phyloP scores from a whole-genome alignment of 2,888 invertebrate species.

The Drosophila diplacantha region DNA sequence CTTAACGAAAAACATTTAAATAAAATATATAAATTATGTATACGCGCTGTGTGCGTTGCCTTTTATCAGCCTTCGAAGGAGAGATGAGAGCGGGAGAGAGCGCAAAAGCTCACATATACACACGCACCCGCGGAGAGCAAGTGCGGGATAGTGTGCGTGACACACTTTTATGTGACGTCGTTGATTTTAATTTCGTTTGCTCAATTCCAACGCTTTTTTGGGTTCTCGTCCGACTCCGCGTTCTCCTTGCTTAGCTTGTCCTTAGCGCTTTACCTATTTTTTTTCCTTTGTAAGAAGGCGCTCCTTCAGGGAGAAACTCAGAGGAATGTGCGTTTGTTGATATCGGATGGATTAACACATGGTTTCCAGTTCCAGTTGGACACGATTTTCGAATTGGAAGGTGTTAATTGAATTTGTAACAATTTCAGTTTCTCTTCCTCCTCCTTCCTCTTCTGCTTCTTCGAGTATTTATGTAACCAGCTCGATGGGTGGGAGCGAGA shows the following conservation, averaged over 20 bases:
- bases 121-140: conserved; percentile 13
- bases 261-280: conserved; percentile 57
- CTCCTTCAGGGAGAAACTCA: conserved; percentile 29
- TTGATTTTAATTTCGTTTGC: conserved; percentile 64
- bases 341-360: conserved; percentile 44
- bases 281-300: not conserved
- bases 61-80: conserved; percentile 54
- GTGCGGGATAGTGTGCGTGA: conserved; percentile 45
- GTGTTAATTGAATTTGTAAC: conserved; percentile 63
- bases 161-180: conserved; percentile 76
- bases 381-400: conserved; percentile 32
- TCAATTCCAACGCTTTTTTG: conserved; percentile 43
- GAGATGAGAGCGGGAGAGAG: conserved; percentile 25
- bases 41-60: conserved; percentile 63
- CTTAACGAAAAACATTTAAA: conserved; percentile 57
- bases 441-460: conserved; percentile 11
- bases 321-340: conserved; percentile 28
- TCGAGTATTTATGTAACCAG: conserved; percentile 68
- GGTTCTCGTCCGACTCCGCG: conserved; percentile 37
- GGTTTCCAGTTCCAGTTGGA: conserved; percentile 42
- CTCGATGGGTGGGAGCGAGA: conserved; percentile 42
- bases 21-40: conserved; percentile 56
- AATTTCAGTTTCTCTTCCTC: conserved; percentile 34
- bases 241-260: conserved; percentile 27
- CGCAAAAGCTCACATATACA: conserved; percentile 54